Percentiles rank a stretch among this genome's conserved stretches.
phyloP scores from a whole-genome alignment of 2,888 invertebrate species.

The Nemurella pictetii region DNA sequence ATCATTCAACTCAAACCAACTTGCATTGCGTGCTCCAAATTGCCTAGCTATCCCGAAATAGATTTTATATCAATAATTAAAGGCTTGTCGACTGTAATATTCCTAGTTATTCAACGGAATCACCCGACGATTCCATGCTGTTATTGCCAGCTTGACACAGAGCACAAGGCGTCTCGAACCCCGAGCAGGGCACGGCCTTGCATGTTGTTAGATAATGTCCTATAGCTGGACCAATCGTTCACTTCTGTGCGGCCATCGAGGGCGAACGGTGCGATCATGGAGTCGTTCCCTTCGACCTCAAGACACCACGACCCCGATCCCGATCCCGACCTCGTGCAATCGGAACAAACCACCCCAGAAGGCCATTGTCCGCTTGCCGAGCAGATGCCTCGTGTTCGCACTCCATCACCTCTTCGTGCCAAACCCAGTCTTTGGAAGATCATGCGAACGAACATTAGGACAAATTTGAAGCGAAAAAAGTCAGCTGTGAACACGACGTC shows the following conservation, averaged over 20 bases:
- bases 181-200: background rate
- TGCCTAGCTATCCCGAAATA: background rate
- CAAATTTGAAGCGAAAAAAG: slow-evolving; percentile 5
- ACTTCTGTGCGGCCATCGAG: background rate
- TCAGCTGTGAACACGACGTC: background rate
- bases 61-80: slow-evolving; percentile 17
- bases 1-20: background rate
- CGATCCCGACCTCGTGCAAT: slow-evolving; percentile 4
- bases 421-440: slow-evolving; percentile 2
- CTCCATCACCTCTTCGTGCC: background rate
- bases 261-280: background rate
- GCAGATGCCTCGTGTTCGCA: slow-evolving; percentile 16
- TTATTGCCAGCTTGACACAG: background rate
- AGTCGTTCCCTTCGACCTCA: background rate
- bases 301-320: background rate
- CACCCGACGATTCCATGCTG: background rate
- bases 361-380: background rate
- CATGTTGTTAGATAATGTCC: background rate
- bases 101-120: background rate
- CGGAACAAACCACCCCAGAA: background rate
- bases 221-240: background rate
- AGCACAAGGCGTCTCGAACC: background rate
- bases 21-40: background rate
- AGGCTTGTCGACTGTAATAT: background rate
- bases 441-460: slow-evolving; percentile 12